A percentile compares a stretch with the other conserved stretches of the same genome.
Conservation (phyloP, 2,888 invertebrate genomes). For the Scaptomyza polygonia region DNA sequence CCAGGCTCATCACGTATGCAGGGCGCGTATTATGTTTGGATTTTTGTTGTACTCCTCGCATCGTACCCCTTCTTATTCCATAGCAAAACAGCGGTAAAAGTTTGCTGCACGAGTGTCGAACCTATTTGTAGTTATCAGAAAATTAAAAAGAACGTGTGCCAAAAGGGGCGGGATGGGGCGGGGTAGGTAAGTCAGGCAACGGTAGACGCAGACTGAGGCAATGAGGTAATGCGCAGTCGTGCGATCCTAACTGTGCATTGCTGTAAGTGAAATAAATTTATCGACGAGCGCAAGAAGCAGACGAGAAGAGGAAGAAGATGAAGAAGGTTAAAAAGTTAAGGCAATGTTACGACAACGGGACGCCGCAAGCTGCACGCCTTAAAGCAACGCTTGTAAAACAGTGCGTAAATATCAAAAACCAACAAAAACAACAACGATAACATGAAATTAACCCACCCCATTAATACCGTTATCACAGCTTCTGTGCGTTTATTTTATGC, state of each 20-base stretch:
- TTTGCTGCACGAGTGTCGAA: slow-evolving; percentile 78
- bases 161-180: slow-evolving; percentile 2
- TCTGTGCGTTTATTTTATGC: slow-evolving; percentile 17
- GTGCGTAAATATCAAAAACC: slow-evolving; percentile 10
- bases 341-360: slow-evolving; percentile 16
- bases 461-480: slow-evolving; percentile 1
- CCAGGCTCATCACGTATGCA: slow-evolving; percentile 73
- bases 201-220: slow-evolving; percentile 20
- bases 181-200: not conserved
- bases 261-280: slow-evolving; percentile 73
- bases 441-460: not conserved
- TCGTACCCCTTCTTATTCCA: not conserved
- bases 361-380: slow-evolving; percentile 10
- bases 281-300: slow-evolving; percentile 38
- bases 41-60: slow-evolving; percentile 29
- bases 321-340: slow-evolving; percentile 11
- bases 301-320: not conserved
- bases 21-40: slow-evolving; percentile 60
- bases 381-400: slow-evolving; percentile 13
- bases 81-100: slow-evolving; percentile 67
- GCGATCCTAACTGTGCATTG: slow-evolving; percentile 69
- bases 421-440: not conserved
- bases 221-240: slow-evolving; percentile 59
- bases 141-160: slow-evolving; percentile 73
- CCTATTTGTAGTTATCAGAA: slow-evolving; percentile 80